Percentiles rank a stretch among this genome's conserved stretches.
Evolutionary conservation across 2,113 vertebrate genomes (phyloP).

Genomic region (Sigmodon hispidus): DNA sequence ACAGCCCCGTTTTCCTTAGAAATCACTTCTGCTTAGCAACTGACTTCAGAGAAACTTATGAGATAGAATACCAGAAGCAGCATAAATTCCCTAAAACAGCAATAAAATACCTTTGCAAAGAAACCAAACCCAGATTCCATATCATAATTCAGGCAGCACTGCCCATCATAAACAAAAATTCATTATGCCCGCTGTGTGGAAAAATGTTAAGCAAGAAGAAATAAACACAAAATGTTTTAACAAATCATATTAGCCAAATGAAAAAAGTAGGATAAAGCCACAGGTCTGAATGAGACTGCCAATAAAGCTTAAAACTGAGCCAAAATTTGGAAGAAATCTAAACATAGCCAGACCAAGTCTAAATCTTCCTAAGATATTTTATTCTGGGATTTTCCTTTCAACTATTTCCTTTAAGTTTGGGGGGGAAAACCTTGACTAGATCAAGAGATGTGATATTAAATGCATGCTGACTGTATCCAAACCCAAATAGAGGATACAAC

Average conservation of each 20-base stretch:
- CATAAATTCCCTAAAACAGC: constrained; percentile 70
- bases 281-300: constrained; percentile 80
- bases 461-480: constrained; percentile 64
- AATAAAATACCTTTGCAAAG: constrained; percentile 79
- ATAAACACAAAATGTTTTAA: constrained; percentile 83
- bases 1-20: constrained; percentile 44
- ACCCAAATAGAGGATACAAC: constrained; percentile 55
- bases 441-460: constrained; percentile 67
- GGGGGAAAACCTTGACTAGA: constrained; percentile 69
- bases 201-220: constrained; percentile 83
- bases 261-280: constrained; percentile 73
- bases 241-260: constrained; percentile 83
- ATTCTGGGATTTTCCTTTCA: constrained; percentile 72
- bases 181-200: constrained; percentile 80
- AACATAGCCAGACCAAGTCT: constrained; percentile 78
- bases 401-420: constrained; percentile 75
- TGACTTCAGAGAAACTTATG: constrained; percentile 45
- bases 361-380: constrained; percentile 78
- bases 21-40: constrained; percentile 47
- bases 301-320: constrained; percentile 76
- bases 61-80: constrained; percentile 70
- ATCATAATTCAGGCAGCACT: constrained; percentile 79
- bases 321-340: constrained; percentile 79
- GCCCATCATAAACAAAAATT: constrained; percentile 83
- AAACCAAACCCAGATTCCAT: constrained; percentile 80